These are phyloP conservation scores for Balanococcus diminutus DNA, from an alignment of 2,888 invertebrate genomes.

Conservation along the genomic window DNA sequence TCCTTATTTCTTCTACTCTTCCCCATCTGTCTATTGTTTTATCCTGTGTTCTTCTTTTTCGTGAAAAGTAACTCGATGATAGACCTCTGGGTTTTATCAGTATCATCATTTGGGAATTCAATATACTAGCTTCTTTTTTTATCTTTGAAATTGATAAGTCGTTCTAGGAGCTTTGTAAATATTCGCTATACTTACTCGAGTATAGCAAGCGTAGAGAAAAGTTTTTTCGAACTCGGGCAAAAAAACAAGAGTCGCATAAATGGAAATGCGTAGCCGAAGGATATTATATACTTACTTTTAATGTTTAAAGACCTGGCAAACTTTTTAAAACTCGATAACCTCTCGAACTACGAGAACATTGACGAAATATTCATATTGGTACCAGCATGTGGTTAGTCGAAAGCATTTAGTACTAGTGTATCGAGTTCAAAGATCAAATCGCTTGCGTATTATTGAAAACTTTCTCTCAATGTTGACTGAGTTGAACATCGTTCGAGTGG, in stretches of 20 bases:
- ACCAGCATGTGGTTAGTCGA: not conserved
- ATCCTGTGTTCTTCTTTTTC: not conserved
- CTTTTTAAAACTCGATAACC: not conserved
- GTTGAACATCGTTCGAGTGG: no score
- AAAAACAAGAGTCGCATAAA: not conserved
- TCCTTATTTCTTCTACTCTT: not conserved
- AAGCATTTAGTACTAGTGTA: not conserved
- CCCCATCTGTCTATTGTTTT: not conserved
- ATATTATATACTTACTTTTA: not conserved
- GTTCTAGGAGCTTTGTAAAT: not conserved
- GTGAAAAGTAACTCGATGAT: not conserved
- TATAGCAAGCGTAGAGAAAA: not conserved
- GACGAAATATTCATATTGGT: slow-evolving; percentile 10
- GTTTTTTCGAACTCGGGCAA: not conserved
- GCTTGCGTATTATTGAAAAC: no score
- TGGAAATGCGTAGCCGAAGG: not conserved
- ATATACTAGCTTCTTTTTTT: not conserved
- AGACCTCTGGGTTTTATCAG: not conserved
- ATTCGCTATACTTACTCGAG: not conserved
- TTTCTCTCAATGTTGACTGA: not conserved
- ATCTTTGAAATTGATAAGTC: not conserved
- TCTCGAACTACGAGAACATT: not conserved
- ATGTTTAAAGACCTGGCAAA: not conserved
- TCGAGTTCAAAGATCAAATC: not conserved
- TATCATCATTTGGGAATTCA: not conserved